Base-by-base conservation (phyloP, 2,113 vertebrate species). In the Neotoma lepida region DNA sequence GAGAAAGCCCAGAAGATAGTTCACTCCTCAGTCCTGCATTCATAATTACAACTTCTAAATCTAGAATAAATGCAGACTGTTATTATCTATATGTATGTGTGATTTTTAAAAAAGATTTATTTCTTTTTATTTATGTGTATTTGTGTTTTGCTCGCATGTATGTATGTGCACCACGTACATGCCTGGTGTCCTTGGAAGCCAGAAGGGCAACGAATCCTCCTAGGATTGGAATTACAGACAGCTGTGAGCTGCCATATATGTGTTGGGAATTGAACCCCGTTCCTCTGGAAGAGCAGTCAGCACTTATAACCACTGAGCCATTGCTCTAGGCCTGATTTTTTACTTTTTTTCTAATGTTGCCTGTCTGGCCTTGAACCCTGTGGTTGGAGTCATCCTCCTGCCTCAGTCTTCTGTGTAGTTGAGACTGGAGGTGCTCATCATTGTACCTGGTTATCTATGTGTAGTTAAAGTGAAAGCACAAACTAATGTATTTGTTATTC, bases 401-500 rank as follows among this genome's bases (percentile, higher is more conserved):
- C 51, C 66, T 91, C 28, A 56, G 17, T 5, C 49, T 56, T 33
- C 20, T 46, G 4, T 15, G 8, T 61, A 91, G 39, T 24, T 35
- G 28, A 41, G 51, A 70, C 39, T 82, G 22, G 2, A 22, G 90
- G 39, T 71, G 12, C 13, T 73, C 26, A 66, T 4, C 14, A 39
- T 35, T 82, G 66, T 51, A 7, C 15, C 26, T 51, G 41, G 17
- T 58, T 88, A 33, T 41, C 33, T 73, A 28, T n/a, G 71, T 41
- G 6, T 94, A 70, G 49, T 56, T 17, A 66, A 86, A 96, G 35
- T 54, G 63, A 95, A 76, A 80, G 41, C 46, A 13, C 61, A 89
- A 80, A 96, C 71, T 68, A 76, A 41, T 64, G 33, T 17, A 49
- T 26, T n/a, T 24, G 82, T 87, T 94, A 7, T 94, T 85, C n/a